phyloP scores from a whole-genome alignment of 2,797 vertebrate species.

The Peromyscus nudipes region DNA sequence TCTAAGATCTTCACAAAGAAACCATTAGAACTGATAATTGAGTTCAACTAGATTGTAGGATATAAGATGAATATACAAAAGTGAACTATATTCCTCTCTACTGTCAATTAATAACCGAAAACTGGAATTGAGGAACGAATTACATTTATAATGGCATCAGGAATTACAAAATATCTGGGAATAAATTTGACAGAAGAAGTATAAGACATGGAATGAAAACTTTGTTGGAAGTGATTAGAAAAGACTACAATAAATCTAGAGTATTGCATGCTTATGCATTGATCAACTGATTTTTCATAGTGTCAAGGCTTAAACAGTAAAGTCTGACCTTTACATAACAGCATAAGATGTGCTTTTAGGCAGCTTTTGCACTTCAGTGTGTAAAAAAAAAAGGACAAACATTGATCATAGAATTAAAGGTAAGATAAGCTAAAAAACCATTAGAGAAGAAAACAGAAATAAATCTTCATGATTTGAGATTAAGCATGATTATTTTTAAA shows the following conservation, averaged over 20 bases:
- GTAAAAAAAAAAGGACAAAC: neutral
- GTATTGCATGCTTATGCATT: neutral
- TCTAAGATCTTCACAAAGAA: neutral
- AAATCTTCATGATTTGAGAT: neutral
- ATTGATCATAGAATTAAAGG: neutral
- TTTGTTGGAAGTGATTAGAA: neutral
- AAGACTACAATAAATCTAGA: neutral
- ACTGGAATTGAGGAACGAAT: neutral
- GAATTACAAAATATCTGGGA: neutral
- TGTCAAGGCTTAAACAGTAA: neutral
- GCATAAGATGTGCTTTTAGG: neutral
- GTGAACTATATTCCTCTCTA: neutral
- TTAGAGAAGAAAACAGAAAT: neutral
- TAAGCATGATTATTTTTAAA: neutral
- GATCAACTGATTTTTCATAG: neutral
- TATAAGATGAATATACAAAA: neutral
- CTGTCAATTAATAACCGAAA: neutral
- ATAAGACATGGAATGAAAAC: neutral
- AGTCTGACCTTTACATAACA: neutral
- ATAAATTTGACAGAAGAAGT: neutral
- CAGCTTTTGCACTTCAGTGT: neutral
- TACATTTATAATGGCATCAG: neutral
- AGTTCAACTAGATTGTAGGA: neutral
- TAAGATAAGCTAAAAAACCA: neutral
- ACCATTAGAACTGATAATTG: neutral